Percentiles rank a stretch among this genome's conserved stretches.
phyloP scores from a whole-genome alignment of 1,140 invertebrate genomes.

The Oryctes rhinoceros region DNA sequence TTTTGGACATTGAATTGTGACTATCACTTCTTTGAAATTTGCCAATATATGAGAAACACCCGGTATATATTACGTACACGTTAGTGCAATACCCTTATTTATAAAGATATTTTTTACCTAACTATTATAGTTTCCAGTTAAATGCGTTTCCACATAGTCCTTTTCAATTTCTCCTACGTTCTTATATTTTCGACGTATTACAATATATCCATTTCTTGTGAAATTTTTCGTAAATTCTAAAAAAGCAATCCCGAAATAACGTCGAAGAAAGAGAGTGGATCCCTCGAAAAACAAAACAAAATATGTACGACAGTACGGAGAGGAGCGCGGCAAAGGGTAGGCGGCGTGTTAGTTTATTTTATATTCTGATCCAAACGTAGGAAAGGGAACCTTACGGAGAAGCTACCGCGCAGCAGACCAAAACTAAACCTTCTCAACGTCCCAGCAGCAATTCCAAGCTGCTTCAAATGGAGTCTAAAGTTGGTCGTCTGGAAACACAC shows the following conservation, averaged over 20 bases:
- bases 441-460: background rate
- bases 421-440: background rate
- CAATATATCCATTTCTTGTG: background rate
- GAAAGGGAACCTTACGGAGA: constrained; percentile 52
- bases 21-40: too few species aligned
- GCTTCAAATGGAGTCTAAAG: background rate
- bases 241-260: constrained; percentile 52
- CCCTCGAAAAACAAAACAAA: constrained; percentile 55
- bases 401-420: constrained; percentile 41
- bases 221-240: constrained; percentile 50
- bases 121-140: background rate
- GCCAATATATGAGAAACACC: too few species aligned
- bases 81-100: too few species aligned
- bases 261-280: constrained; percentile 51
- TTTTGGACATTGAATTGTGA: too few species aligned
- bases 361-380: constrained; percentile 60
- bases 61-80: too few species aligned
- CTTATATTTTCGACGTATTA: background rate
- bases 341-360: constrained; percentile 59
- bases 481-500: constrained; percentile 57
- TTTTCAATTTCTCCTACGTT: background rate
- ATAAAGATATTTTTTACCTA: background rate
- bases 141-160: background rate
- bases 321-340: constrained; percentile 45
- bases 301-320: constrained; percentile 48